A percentile compares a stretch with the other conserved stretches of the same genome.
phyloP scores from a whole-genome alignment of 2,113 vertebrate species.

The Hydrochoerus hydrochaeris region DNA sequence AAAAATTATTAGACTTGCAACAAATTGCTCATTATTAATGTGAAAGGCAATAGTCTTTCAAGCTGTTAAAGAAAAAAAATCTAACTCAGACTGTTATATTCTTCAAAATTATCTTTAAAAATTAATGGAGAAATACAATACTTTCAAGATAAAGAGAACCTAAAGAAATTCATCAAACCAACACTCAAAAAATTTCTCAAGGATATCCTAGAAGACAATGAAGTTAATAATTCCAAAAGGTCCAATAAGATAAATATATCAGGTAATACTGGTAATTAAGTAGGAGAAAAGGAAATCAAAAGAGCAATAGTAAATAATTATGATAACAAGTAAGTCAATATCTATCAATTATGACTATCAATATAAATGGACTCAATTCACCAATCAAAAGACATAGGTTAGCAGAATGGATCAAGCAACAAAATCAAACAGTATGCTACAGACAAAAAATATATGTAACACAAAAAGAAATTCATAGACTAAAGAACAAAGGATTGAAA shows the following conservation, averaged over 20 bases:
- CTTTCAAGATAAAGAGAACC: neutral
- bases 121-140: neutral
- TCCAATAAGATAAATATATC: neutral
- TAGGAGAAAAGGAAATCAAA: neutral
- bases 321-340: neutral
- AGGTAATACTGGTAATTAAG: neutral
- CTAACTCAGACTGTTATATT: neutral
- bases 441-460: neutral
- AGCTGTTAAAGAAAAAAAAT: neutral
- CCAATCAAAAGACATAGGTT: neutral
- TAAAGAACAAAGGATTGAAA: neutral
- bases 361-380: neutral
- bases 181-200: neutral
- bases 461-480: neutral
- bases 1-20: neutral
- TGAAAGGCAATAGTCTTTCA: neutral
- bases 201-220: neutral
- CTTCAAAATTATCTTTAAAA: neutral
- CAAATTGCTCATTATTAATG: neutral
- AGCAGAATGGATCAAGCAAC: neutral
- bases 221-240: neutral
- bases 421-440: neutral
- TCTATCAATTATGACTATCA: neutral
- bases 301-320: neutral
- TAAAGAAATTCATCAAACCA: neutral